Evolutionary conservation across 2,113 vertebrate species (phyloP), one percentile per base, ranked within the genome.

Genomic region (Clarias batrachus): DNA sequence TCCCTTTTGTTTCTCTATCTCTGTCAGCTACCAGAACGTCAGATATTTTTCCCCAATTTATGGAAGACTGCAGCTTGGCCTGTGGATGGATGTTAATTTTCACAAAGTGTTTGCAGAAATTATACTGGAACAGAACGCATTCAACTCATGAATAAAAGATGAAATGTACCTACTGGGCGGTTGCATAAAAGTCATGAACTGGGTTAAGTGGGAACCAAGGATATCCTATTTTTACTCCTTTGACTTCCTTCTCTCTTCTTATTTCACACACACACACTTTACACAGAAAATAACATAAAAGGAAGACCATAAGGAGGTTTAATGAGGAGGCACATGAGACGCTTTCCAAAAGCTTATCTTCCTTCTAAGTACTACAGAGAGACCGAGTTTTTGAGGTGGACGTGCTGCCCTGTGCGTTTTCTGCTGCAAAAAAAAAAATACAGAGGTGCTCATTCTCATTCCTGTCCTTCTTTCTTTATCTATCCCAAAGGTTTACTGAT

Each of bases 51-150:
- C 48, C 56, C 2, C 59, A 74, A 33, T 33, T 25, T 41, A 63
- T 79, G 81, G 10, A 14, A 16, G 60, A 68, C 66, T 76, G 25
- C 86, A 87, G 89, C 90, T 78, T 23, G 83, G 78, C 90, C 84
- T 89, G 52, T 92, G 87, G 81, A 86, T 86, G 12, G 25, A 88
- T 84, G 89, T 87, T 94, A 92, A 94, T 94, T 91, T 94, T 89
- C 66, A 87, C 66, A 52, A 87, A 88, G 91, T 82, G 83, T 91
- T 87, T 90, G 89, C 81, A 57, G 48, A 81, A 81, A 63, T 82
- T 62, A 86, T 82, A 56, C 78, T 85, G 85, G 81, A 74, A 88
- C 16, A 80, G 81, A 65, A 78, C 81, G 88, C 77, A 71, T 87
- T 81, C 62, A 16, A 56, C 33, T 37, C 60, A 90, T 91, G 90